These are phyloP conservation scores for Lasioglossum villosulum DNA, from an alignment of 2,888 invertebrate genomes.

Conservation along the genomic window DNA sequence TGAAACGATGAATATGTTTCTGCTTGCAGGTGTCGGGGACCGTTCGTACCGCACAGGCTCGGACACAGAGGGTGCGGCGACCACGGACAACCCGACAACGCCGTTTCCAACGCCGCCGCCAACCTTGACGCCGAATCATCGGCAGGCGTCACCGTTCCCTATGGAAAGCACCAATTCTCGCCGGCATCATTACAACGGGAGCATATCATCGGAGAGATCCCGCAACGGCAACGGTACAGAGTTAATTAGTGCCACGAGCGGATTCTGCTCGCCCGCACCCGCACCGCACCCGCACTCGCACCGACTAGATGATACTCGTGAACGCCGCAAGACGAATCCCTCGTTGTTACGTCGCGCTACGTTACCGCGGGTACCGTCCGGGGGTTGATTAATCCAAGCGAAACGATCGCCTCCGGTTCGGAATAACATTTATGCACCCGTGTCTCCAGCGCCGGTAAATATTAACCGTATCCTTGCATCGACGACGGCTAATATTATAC, in stretches of 20 bases:
- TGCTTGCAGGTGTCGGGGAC: constrained; percentile 85
- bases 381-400: constrained; percentile 40
- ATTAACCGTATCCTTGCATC: constrained; percentile 18
- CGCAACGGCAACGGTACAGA: constrained; percentile 79
- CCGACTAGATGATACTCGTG: constrained; percentile 54
- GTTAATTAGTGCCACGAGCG: constrained; percentile 64
- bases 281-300: constrained; percentile 25
- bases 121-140: constrained; percentile 87
- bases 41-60: constrained; percentile 91
- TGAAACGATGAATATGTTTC: not conserved
- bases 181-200: constrained; percentile 85
- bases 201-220: constrained; percentile 78
- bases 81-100: constrained; percentile 86
- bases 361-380: not conserved
- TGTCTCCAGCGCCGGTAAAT: constrained; percentile 28
- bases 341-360: constrained; percentile 32
- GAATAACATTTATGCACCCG: constrained; percentile 33
- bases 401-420: constrained; percentile 35
- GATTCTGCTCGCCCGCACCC: constrained; percentile 31
- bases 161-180: constrained; percentile 88
- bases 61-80: constrained; percentile 88
- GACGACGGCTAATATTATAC: not conserved
- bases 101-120: constrained; percentile 86
- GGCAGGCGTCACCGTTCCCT: constrained; percentile 90
- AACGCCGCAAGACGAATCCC: constrained; percentile 52